A percentile compares a stretch with the other conserved stretches of the same genome.
Evolutionary conservation across 2,113 vertebrate genomes (phyloP).

Genomic region (Colistium nudipinnis): DNA sequence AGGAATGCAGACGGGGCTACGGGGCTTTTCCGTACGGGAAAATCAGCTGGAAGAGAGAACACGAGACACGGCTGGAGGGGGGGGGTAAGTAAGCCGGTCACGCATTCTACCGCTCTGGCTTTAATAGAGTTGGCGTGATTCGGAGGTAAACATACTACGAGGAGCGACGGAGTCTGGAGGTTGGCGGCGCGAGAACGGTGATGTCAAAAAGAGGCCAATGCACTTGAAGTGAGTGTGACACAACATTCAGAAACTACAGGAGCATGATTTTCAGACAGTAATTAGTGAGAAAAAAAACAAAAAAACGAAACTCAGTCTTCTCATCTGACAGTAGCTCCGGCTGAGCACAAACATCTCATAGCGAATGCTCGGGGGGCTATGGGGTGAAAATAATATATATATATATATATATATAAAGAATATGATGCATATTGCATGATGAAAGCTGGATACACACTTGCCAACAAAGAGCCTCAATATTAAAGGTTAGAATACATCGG

Average conservation of each 20-base stretch:
- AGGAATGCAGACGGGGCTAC: conserved; percentile 78
- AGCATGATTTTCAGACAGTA: conserved; percentile 38
- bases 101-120: conserved; percentile 35
- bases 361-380: conserved; percentile 40
- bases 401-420: too few relatives aligned
- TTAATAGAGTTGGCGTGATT: conserved; percentile 47
- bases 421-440: conserved; percentile 73
- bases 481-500: conserved; percentile 77
- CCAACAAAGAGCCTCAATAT: conserved; percentile 76
- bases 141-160: conserved; percentile 48
- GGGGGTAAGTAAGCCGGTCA: conserved; percentile 36
- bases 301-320: conserved; percentile 54
- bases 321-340: conserved; percentile 26
- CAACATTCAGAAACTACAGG: conserved; percentile 38
- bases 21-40: conserved; percentile 73
- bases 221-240: conserved; percentile 29
- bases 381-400: too few relatives aligned
- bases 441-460: conserved; percentile 76
- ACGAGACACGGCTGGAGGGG: conserved; percentile 41
- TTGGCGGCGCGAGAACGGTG: conserved; percentile 1
- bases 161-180: conserved; percentile 14
- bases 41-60: conserved; percentile 68
- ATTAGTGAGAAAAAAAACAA: conserved; percentile 55
- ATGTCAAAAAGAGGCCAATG: conserved; percentile 37
- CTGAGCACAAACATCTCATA: conserved; percentile 53